These are phyloP conservation scores for Cisticola juncidis DNA, from an alignment of 2,113 vertebrate genomes.

Conservation along the genomic window DNA sequence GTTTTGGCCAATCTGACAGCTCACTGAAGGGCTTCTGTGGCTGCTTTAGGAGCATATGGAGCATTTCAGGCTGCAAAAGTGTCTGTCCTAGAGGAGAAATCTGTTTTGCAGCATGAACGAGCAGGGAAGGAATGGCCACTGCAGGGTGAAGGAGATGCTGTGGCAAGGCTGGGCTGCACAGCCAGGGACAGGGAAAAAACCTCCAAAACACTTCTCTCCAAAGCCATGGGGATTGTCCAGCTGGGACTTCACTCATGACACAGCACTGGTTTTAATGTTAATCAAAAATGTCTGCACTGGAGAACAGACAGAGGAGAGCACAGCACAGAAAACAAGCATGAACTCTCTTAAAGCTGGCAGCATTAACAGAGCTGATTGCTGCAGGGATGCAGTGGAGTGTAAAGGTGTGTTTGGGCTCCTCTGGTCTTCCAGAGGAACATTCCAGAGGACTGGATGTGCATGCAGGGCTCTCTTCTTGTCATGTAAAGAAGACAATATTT, in stretches of 20 bases:
- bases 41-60: neutral
- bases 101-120: conserved; percentile 1
- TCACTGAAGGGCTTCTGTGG: neutral
- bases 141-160: neutral
- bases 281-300: neutral
- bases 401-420: neutral
- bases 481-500: neutral
- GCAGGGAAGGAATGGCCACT: neutral
- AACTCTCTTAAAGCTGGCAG: neutral
- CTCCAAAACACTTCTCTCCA: neutral
- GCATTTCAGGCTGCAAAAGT: neutral
- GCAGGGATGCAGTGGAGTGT: neutral
- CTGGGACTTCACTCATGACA: neutral
- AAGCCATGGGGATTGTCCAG: neutral
- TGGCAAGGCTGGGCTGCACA: neutral
- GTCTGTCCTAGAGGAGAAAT: conserved; percentile 7
- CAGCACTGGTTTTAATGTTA: neutral
- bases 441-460: neutral
- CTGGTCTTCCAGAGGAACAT: neutral
- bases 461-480: neutral
- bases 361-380: rapidly evolving
- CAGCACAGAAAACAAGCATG: neutral
- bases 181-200: neutral
- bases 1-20: neutral
- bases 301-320: neutral